Conservation (phyloP, 1,140 invertebrate species). For the Nixonia krombeini region DNA sequence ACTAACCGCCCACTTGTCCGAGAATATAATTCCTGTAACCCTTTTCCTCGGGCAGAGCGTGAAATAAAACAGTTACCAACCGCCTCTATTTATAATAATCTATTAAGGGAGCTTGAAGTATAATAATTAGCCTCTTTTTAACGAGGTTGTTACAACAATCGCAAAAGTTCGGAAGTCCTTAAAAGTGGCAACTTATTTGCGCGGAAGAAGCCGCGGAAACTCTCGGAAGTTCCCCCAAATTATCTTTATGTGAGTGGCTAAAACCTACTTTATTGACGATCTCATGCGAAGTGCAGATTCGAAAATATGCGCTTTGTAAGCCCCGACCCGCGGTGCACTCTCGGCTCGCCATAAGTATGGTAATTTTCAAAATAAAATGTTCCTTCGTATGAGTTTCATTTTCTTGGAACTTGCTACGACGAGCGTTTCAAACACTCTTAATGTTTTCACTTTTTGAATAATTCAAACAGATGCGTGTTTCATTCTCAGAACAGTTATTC, state of each 20-base stretch:
- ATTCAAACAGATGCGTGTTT: slow-evolving; percentile 2
- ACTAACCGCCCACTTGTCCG: too few relatives aligned
- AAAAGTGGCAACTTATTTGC: slow-evolving; percentile 1
- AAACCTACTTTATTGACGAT: background rate
- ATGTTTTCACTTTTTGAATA: slow-evolving; percentile 3
- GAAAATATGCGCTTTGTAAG: background rate
- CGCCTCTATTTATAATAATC: too few relatives aligned
- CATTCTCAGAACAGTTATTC: slow-evolving; percentile 6
- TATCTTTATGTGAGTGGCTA: slow-evolving; percentile 1
- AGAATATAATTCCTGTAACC: too few relatives aligned
- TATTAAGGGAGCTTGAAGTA: too few relatives aligned
- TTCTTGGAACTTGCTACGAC: slow-evolving; percentile 1
- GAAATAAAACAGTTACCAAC: too few relatives aligned
- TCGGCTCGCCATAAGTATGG: background rate
- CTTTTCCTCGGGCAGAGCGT: too few relatives aligned
- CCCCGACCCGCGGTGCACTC: background rate
- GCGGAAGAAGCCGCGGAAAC: background rate
- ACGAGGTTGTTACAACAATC: slow-evolving; percentile 1
- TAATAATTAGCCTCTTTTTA: too few relatives aligned
- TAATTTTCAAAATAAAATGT: background rate
- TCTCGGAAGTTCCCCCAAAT: background rate
- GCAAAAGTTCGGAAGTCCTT: background rate
- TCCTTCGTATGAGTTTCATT: background rate
- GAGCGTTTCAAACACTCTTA: background rate
- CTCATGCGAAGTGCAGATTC: background rate